Conservation (phyloP, 1,140 invertebrate genomes). For the Melitaea cinxia region DNA sequence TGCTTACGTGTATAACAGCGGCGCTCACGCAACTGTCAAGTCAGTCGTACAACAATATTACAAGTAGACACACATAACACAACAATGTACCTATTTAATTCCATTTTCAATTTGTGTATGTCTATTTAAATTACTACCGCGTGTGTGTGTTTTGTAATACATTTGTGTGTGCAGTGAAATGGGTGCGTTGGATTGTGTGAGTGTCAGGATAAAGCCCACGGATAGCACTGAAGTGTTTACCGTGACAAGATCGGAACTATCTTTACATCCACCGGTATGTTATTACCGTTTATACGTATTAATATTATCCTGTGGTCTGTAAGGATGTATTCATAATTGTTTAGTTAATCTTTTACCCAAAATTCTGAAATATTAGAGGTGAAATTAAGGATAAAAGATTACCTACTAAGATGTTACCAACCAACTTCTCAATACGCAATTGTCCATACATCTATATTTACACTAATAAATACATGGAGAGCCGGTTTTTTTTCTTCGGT, state of each 20-base stretch:
- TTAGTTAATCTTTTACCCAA: too few species aligned
- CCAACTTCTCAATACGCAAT: too few species aligned
- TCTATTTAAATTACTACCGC: neutral
- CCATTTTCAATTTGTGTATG: neutral
- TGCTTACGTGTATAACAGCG: constrained; percentile 6
- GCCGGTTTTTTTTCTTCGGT: too few species aligned
- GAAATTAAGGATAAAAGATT: too few species aligned
- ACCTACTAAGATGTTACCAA: too few species aligned
- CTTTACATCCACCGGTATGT: constrained; percentile 61
- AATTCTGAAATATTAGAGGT: too few species aligned
- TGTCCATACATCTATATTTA: too few species aligned
- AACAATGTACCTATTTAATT: neutral
- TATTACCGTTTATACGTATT: too few species aligned
- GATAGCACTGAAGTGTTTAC: constrained; percentile 68
- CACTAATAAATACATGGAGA: too few species aligned
- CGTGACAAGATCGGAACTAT: constrained; percentile 54
- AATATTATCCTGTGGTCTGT: too few species aligned
- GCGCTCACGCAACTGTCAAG: constrained; percentile 38
- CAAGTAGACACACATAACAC: constrained; percentile 37
- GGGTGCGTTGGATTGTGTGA: constrained; percentile 68
- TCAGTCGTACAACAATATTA: constrained; percentile 48
- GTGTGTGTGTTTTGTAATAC: neutral
- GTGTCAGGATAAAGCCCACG: constrained; percentile 49
- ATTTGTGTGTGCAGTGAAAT: constrained; percentile 39
- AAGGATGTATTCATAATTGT: too few species aligned